Conservation (phyloP, 2,888 invertebrate genomes). For the Rhodophaea formosa region DNA sequence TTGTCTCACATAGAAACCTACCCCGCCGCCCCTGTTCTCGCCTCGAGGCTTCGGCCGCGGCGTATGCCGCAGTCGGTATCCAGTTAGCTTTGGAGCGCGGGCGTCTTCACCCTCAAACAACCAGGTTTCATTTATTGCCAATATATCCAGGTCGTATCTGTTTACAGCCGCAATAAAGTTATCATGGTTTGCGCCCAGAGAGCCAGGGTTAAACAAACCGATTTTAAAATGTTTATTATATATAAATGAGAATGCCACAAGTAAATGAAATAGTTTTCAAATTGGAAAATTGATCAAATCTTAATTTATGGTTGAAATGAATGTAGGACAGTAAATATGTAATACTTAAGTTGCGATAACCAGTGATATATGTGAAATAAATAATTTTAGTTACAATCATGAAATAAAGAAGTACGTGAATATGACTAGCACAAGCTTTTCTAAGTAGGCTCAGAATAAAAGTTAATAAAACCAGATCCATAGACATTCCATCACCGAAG, state of each 20-base stretch:
- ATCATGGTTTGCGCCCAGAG: neutral
- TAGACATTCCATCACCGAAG: too few species aligned
- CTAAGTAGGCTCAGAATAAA: too few species aligned
- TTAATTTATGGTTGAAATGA: too few species aligned
- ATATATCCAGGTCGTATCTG: neutral
- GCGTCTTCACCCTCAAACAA: neutral
- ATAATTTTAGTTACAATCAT: too few species aligned
- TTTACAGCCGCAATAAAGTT: neutral
- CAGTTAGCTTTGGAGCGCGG: neutral
- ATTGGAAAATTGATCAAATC: too few species aligned
- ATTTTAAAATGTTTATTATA: neutral
- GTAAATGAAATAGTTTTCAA: neutral
- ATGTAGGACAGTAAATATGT: too few species aligned
- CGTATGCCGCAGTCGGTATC: neutral
- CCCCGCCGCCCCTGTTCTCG: neutral
- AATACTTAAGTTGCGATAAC: too few species aligned
- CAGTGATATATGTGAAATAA: too few species aligned
- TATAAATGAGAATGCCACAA: neutral
- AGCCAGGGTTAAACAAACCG: neutral
- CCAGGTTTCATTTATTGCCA: conserved; percentile 7
- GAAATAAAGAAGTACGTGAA: too few species aligned
- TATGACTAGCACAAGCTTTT: too few species aligned
- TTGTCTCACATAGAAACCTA: neutral
- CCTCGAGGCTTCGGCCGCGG: neutral
- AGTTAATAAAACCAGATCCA: too few species aligned